These are phyloP conservation scores for Salpingus planirostris DNA, from an alignment of 2,888 invertebrate species.

Conservation along the genomic window DNA sequence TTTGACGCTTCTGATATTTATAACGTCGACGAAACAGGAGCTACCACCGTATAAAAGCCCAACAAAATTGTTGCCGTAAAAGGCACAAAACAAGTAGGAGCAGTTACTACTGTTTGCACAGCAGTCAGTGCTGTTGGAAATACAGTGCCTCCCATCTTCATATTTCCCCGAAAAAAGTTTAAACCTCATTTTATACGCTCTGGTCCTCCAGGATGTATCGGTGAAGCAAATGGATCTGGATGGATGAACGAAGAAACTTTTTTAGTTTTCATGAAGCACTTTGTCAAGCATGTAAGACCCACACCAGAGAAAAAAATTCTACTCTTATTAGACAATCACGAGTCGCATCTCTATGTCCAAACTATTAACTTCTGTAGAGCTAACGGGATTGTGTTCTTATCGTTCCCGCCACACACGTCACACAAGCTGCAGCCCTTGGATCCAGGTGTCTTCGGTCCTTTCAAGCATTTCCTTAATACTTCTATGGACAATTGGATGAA, in stretches of 20 bases:
- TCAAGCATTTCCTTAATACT: background rate
- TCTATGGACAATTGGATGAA: background rate
- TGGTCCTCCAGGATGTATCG: background rate
- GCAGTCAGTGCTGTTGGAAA: background rate
- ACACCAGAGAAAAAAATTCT: background rate
- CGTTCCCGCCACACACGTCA: background rate
- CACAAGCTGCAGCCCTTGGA: background rate
- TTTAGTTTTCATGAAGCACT: background rate
- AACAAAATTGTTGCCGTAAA: background rate
- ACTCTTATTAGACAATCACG: background rate
- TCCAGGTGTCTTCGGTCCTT: background rate
- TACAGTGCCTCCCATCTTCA: background rate
- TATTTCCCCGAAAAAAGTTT: background rate
- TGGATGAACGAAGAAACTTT: background rate
- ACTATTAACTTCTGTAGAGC: background rate
- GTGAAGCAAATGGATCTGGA: background rate
- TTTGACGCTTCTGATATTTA: background rate
- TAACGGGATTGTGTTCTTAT: background rate
- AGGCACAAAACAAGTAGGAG: background rate
- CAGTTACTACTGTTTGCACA: background rate
- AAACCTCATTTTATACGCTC: background rate
- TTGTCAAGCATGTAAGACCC: background rate
- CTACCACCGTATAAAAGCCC: background rate
- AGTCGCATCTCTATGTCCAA: background rate
- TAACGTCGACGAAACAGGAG: background rate